Percentiles rank a stretch among this genome's conserved stretches.
These are phyloP conservation scores for Heliangelus exortis DNA, from an alignment of 2,797 vertebrate species.

Conservation along the genomic window DNA sequence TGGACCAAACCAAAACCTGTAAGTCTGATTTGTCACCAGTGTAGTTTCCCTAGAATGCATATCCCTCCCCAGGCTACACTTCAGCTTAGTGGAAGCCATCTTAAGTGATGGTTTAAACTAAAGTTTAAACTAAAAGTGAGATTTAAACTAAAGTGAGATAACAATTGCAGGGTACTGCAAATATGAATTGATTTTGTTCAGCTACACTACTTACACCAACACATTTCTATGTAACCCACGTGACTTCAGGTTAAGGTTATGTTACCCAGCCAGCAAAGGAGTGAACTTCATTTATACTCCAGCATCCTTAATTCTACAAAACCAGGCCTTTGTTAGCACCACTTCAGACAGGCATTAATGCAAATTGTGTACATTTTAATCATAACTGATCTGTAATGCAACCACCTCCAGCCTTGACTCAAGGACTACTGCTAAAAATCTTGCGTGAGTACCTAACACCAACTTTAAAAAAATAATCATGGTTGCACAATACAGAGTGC, in stretches of 20 bases:
- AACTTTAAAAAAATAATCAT: not conserved
- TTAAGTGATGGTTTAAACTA: not conserved
- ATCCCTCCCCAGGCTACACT: fast-evolving
- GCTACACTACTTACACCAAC: not conserved
- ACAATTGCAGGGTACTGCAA: fast-evolving
- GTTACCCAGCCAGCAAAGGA: not conserved
- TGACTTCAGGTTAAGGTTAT: fast-evolving
- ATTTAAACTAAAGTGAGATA: not conserved
- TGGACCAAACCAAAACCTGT: not conserved
- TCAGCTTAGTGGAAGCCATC: not conserved
- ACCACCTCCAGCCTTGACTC: not conserved
- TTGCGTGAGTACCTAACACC: not conserved
- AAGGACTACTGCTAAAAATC: not conserved
- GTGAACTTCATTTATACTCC: not conserved
- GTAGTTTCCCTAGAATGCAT: not conserved
- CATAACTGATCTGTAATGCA: not conserved
- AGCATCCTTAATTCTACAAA: not conserved
- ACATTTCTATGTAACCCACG: fast-evolving
- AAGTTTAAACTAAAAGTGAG: too few species aligned
- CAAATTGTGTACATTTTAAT: not conserved
- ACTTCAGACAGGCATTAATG: not conserved
- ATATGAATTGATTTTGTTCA: fast-evolving
- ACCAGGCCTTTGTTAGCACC: not conserved
- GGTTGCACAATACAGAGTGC: not conserved
- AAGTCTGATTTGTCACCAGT: not conserved